Evolutionary conservation across 2,113 vertebrate species (phyloP), one percentile per base, ranked within the genome.

Genomic region (Lucifuga dentata): DNA sequence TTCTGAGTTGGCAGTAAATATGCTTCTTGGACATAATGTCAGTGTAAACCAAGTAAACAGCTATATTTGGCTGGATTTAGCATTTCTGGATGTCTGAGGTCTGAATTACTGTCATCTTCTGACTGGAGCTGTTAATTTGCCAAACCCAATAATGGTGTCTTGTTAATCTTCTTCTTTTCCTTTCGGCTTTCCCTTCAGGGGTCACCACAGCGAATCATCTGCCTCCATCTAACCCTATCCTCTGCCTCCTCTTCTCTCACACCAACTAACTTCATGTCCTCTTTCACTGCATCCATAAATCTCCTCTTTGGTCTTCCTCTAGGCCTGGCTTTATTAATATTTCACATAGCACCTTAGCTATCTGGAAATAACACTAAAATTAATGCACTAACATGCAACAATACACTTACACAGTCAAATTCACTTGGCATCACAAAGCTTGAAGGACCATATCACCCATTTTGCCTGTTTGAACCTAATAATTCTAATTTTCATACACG

Each of bases 51-150:
- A 50, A 50, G 84, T 76, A 86, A 88, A 83, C 79, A 85, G 16
- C 29, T 11, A 68, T 9, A n/a, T 15, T 84, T 81, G 86, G 79
- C 62, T 56, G 2, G 48, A 64, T 39, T 62, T 20, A 69, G 67
- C 73, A 76, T 72, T 74, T 76, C 66, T 79, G 59, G 44, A 85
- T 81, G 43, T 81, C 78, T 85, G 87, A 83, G 84, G 82, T 81
- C 72, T 76, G 83, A 84, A 26, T 19, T 13, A 7, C 13, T 16
- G 72, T 64, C 67, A 68, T 74, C 44, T 39, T 76, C 67, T 58
- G 21, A 82, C 76, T 80, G 11, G 26, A 73, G 66, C 72, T 85
- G 72, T 75, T 80, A 68, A 83, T 78, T 78, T 59, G 43, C 81
- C 61, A 78, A 49, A 62, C 41, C n/a, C 26, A 1, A 29, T 29